Evolutionary conservation across 2,797 vertebrate species (phyloP), one percentile per base, ranked within the genome.

Genomic region (Botia almorhae): DNA sequence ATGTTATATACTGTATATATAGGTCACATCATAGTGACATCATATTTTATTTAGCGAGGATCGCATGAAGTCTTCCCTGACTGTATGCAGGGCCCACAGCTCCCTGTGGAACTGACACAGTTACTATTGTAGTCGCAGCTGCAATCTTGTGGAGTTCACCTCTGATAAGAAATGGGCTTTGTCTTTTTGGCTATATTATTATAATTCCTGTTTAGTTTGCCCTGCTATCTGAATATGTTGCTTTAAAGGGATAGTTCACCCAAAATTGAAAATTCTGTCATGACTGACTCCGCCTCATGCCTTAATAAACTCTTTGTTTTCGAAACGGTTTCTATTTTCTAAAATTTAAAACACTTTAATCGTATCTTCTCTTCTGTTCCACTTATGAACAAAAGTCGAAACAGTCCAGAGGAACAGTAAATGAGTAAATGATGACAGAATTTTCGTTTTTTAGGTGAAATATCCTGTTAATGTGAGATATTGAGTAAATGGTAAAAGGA

Each of bases 101-200:
- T 80, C 81, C 82, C 84, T 74, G 78, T 26, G 80, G 86, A 85
- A 74, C 81, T 83, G 84, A 82, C 84, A 85, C 69, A 84, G 69
- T 82, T 81, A 83, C 82, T 82, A 82, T 82, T 84, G 80, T 81
- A 81, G 75, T 85, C 84, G 7, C 77, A 46, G 77, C 70, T 53
- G 80, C 68, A 81, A 67, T 69, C 43, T 79, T 61, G 55, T 48
- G 1, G 63, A 84, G 80, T 84, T 82, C 81, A 76, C 43, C 69
- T 68, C 60, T 36, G 23, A 80, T 69, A 36, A 80, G 46, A 80
- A 80, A 65, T 14, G 3, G 58, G 48, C 67, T 63, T 36, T 0
- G 43, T 51, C 46, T 39, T 53, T 78, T 79, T 33, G 72, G 8
- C 67, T 48, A 11, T 48, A 11, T 36, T 64, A 78, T 63, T 72